Evolutionary conservation across 1,140 invertebrate species (phyloP).

Genomic region (Drosophila seguyi): DNA sequence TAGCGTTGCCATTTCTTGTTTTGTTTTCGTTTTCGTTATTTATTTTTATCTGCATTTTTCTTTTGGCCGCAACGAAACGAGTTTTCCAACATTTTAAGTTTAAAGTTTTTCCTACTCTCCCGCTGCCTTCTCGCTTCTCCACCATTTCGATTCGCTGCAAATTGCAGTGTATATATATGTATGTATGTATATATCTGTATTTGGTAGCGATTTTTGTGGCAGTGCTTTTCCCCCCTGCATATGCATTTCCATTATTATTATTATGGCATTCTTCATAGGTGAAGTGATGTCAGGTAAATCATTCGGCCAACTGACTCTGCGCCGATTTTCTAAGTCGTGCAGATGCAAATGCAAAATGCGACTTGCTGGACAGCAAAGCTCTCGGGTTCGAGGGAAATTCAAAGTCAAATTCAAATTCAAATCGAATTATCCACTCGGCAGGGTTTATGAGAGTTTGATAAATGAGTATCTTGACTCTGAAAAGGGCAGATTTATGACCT

Average conservation of each 20-base stretch:
- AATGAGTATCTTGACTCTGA: slow-evolving; percentile 14
- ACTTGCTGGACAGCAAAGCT: slow-evolving; percentile 11
- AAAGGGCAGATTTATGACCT: slow-evolving; percentile 31
- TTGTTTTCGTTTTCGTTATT: slow-evolving; percentile 69
- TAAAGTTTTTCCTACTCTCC: slow-evolving; percentile 30
- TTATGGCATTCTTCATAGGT: slow-evolving; percentile 18
- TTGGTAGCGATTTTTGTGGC: slow-evolving; percentile 27
- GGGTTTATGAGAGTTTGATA: slow-evolving; percentile 11
- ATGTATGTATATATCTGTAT: background rate
- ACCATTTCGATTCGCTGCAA: slow-evolving; percentile 22
- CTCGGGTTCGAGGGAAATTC: background rate
- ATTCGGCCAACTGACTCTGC: slow-evolving; percentile 49
- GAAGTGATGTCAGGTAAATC: slow-evolving; percentile 67
- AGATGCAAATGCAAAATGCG: slow-evolving; percentile 23
- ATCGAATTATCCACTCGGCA: slow-evolving; percentile 24
- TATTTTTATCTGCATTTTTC: slow-evolving; percentile 75
- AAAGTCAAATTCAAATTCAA: slow-evolving; percentile 11
- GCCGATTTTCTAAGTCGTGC: background rate
- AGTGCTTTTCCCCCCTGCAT: slow-evolving; percentile 19
- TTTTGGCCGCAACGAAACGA: slow-evolving; percentile 58
- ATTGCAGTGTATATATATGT: slow-evolving; percentile 16
- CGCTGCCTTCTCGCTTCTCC: background rate
- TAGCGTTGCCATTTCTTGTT: slow-evolving; percentile 29
- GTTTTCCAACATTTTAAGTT: slow-evolving; percentile 59
- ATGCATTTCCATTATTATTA: slow-evolving; percentile 52